Base-by-base conservation (phyloP, 2,888 invertebrate species). In the Chymomyza caudatula region DNA sequence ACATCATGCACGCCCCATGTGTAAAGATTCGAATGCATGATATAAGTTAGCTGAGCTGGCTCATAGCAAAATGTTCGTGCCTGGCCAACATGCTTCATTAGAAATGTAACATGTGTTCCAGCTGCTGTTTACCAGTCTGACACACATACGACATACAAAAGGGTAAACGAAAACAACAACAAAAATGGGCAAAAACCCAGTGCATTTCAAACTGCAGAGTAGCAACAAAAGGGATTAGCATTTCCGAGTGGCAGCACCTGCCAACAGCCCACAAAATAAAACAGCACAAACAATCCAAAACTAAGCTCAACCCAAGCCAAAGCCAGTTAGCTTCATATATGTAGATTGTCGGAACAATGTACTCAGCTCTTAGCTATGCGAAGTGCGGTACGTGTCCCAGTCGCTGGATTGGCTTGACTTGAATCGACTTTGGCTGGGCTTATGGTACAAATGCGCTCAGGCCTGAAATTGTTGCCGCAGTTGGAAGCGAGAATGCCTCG, bases 401-500 rank as follows among this genome's bases (percentile, higher is more conserved):
- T 23, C 13, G 53, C 23, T 23, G n/a, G 13, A 2, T 44, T 15
- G 17, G 44, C 15, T 37, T 11, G 29, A 37, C 29, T 37, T 29
- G 29, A 29, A 6, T 29, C 11, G 29, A 37, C 29, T 37, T 37
- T 37, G 29, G 29, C 29, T 11, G 29, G 29, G 29, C 29, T 37
- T 37, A 37, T 37, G 29, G 29, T 37, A 52, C 22, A 57, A 60
- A 64, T 67, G 67, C 80, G 76, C 76, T 81, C 63, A 77, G 74
- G 80, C 80, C 80, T 82, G 85, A 81, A 85, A 81, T 81, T 85
- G 85, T 79, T 72, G 71, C 66, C 56, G 54, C 6, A 17, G 22
- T 37, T 17, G 47, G 13, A 2, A 0, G 74, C 70, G 73, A 64
- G 65, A 77, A 84, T 81, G 80, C 63, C 85, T 81, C 85, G 85